Percentiles rank a stretch among this genome's conserved stretches.
Conservation (phyloP, 2,888 invertebrate species). For the Cryptops parisi region DNA sequence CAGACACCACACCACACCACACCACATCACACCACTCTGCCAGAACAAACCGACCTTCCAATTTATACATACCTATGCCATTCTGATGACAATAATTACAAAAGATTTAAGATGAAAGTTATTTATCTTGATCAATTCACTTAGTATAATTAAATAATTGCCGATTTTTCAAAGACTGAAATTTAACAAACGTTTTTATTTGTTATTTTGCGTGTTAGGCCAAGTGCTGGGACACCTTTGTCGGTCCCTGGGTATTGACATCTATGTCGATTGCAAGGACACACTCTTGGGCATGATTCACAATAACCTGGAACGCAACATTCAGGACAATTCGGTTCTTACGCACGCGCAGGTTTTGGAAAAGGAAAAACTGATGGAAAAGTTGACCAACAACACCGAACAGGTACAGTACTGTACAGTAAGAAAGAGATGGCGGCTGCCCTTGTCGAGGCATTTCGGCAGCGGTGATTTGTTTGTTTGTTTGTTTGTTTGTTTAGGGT, state of each 20-base stretch:
- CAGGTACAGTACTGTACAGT: too few relatives aligned
- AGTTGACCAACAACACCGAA: conserved; percentile 21
- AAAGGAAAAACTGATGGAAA: conserved; percentile 25
- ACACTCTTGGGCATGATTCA: conserved; percentile 32
- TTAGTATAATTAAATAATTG: too few relatives aligned
- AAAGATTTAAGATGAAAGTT: too few relatives aligned
- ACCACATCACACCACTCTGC: too few relatives aligned
- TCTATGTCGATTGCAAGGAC: conserved; percentile 29
- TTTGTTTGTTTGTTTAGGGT: conserved; percentile 3
- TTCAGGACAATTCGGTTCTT: conserved; percentile 21
- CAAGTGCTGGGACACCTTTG: conserved; percentile 35
- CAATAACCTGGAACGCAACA: conserved; percentile 32
- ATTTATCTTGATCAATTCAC: too few relatives aligned
- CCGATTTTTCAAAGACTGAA: background rate
- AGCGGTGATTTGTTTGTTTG: background rate
- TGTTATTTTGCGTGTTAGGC: too few relatives aligned
- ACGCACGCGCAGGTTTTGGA: conserved; percentile 12
- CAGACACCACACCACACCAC: too few relatives aligned
- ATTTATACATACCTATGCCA: too few relatives aligned
- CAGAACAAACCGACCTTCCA: too few relatives aligned
- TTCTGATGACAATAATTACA: too few relatives aligned
- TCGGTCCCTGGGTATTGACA: conserved; percentile 28
- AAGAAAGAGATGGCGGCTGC: too few relatives aligned
- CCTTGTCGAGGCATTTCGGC: background rate
- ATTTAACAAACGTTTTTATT: too few relatives aligned